Evolutionary conservation across 2,113 vertebrate species (phyloP).

Genomic region (Trochalopteron elliotii): DNA sequence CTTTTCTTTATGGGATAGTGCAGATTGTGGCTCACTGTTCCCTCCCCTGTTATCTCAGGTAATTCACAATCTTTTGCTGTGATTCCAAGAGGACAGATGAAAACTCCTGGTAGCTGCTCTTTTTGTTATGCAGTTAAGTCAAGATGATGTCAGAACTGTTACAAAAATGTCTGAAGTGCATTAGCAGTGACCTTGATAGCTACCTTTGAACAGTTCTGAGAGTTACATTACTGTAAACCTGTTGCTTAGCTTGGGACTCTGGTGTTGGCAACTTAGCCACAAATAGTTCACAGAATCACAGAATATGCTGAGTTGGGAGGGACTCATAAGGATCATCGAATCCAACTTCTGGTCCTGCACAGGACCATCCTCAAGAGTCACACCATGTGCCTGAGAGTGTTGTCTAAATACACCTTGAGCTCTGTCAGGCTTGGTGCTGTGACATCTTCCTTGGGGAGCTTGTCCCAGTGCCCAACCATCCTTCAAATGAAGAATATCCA

Average conservation of each 20-base stretch:
- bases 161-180: background rate
- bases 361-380: background rate
- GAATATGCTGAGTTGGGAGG: background rate
- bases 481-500: background rate
- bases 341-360: background rate
- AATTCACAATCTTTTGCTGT: background rate
- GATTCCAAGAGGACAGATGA: background rate
- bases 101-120: background rate
- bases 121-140: background rate
- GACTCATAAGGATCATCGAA: fast-evolving
- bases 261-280: background rate
- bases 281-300: background rate
- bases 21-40: background rate
- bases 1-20: background rate
- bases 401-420: background rate
- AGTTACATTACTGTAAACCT: background rate
- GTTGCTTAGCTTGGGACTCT: background rate
- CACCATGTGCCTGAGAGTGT: background rate
- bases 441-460: background rate
- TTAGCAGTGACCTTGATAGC: background rate
- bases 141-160: background rate
- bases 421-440: background rate
- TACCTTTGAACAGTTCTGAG: background rate
- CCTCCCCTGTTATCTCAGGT: background rate
- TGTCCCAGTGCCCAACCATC: background rate